Percentiles rank a stretch among this genome's conserved stretches.
phyloP scores from a whole-genome alignment of 2,797 vertebrate species.

The Sylvia borin region DNA sequence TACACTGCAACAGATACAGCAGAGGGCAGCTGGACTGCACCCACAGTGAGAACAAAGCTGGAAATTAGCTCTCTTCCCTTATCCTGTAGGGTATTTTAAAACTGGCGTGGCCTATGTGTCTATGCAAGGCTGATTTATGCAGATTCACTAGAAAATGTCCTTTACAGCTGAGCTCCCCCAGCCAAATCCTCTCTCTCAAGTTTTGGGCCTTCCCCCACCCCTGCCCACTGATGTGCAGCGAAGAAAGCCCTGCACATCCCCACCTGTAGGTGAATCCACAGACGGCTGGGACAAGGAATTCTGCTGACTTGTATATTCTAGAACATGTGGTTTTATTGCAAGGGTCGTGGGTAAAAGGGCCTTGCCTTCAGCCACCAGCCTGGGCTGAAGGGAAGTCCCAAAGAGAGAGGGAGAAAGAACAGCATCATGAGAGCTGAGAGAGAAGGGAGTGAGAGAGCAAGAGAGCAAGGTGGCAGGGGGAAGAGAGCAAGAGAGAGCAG shows the following conservation, averaged over 20 bases:
- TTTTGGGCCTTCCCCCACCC: neutral
- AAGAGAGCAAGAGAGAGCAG: no score
- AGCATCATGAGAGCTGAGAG: no score
- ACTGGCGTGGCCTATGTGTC: neutral
- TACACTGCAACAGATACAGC: neutral
- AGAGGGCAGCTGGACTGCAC: neutral
- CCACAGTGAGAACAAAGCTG: neutral
- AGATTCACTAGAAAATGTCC: neutral
- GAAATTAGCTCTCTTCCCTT: neutral
- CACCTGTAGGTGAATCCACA: conserved; percentile 82
- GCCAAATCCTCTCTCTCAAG: no score
- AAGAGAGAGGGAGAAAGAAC: no score
- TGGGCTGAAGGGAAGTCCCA: no score
- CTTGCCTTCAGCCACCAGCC: no score
- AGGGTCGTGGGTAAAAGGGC: no score
- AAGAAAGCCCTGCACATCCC: accelerated
- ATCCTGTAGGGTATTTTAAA: neutral
- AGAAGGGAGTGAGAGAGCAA: no score
- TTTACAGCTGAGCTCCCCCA: neutral
- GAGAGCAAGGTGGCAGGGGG: no score
- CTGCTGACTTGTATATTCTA: no score
- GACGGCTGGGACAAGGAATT: no score
- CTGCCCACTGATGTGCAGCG: accelerated
- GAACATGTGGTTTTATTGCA: no score
- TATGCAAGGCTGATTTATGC: neutral